Base-by-base conservation (phyloP, 2,797 vertebrate species). In the Pampus argenteus region DNA sequence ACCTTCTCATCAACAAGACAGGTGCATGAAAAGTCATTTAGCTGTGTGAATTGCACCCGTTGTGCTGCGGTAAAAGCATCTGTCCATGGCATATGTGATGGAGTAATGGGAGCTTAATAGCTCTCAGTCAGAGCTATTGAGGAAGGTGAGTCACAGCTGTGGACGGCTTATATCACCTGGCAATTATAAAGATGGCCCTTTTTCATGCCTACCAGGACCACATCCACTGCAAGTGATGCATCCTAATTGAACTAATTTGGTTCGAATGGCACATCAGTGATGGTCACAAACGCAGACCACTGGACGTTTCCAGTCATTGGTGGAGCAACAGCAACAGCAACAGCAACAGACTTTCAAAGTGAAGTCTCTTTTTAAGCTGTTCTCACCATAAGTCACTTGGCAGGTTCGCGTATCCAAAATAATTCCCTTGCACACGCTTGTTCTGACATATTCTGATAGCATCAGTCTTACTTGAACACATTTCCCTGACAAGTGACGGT, bases 21-120 rank as follows among this genome's bases (percentile, higher is more conserved):
- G 64, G 58, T 71, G 62, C 45, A 63, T 2, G 17, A 58, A 31
- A 58, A 81, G 74, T 52, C 58, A 62, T 82, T 81, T 74, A 74
- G 57, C 38, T 38, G 61, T 14, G 68, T 68, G 66, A 84, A 77
- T 26, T 56, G 22, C 40, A 23, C 25, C 63, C 61, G 60, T 73
- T 86, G 81, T 83, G 74, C 48, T 55, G 76, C 18, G 17, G 48
- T 61, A 40, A 73, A 66, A 79, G 76, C 84, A 88, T 87, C 86
- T 86, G 86, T 83, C 66, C 66, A 44, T 23, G 2, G 59, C 64
- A 74, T 75, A 79, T 84, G 78, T 68, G 76, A 88, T 69, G 67
- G 62, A 71, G 65, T 83, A 88, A 88, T 84, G 66, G 80, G 66
- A 85, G 66, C 78, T 75, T 87, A 84, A 91, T 83, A 52, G 80